Conservation (phyloP, 1,140 invertebrate genomes). For the Pinna nobilis region DNA sequence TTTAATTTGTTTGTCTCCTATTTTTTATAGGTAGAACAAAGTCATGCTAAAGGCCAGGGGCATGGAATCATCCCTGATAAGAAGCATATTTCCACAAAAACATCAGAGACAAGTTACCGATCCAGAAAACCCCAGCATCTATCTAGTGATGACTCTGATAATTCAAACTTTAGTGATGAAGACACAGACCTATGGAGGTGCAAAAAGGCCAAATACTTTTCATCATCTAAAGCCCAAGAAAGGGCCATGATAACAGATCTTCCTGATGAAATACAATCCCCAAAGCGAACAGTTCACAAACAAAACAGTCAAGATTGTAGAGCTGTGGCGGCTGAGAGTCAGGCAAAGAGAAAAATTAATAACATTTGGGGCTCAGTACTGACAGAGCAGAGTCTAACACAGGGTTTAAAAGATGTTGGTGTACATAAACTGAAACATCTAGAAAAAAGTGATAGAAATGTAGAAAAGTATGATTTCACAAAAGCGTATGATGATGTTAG, state of each 20-base stretch:
- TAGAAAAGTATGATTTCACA: constrained; percentile 62
- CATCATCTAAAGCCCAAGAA: constrained; percentile 7
- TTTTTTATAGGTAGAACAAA: neutral
- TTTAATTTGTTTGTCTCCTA: neutral
- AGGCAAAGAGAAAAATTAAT: constrained; percentile 44
- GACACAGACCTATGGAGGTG: constrained; percentile 41
- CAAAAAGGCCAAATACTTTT: constrained; percentile 45
- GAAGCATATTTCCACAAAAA: neutral
- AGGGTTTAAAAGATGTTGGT: constrained; percentile 50
- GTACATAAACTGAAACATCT: constrained; percentile 44
- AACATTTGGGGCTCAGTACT: constrained; percentile 64
- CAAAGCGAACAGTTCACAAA: constrained; percentile 7
- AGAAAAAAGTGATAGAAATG: constrained; percentile 44
- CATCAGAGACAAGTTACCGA: neutral
- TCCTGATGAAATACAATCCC: constrained; percentile 35
- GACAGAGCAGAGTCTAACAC: constrained; percentile 56
- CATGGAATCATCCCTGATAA: no score
- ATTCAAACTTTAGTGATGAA: constrained; percentile 31
- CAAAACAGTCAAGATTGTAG: no score
- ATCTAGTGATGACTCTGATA: constrained; percentile 19
- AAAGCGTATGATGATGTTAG: constrained; percentile 52
- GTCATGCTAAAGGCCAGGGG: no score
- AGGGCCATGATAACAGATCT: constrained; percentile 21
- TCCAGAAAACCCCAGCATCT: neutral
- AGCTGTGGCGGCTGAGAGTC: neutral